phyloP scores from a whole-genome alignment of 1,140 invertebrate genomes.

The Drosophila suzukii region DNA sequence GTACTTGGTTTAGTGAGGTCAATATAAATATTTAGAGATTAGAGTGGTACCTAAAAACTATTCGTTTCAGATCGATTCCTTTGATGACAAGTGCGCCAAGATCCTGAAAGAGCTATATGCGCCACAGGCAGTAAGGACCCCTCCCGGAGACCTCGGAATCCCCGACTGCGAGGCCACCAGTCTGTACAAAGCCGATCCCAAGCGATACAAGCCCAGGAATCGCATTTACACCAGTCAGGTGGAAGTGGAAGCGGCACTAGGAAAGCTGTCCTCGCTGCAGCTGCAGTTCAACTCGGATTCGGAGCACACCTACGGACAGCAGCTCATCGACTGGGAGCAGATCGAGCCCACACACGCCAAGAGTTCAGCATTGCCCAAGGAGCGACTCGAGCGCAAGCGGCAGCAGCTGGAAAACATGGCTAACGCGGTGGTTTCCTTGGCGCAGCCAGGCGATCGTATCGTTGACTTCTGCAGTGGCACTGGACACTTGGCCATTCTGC shows the following conservation, averaged over 20 bases:
- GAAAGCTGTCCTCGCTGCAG: slow-evolving; percentile 75
- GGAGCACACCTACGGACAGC: slow-evolving; percentile 48
- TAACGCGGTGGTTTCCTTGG: slow-evolving; percentile 90
- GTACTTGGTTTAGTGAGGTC: slow-evolving; percentile 87
- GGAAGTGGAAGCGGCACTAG: slow-evolving; percentile 89
- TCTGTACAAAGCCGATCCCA: slow-evolving; percentile 92
- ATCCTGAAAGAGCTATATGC: slow-evolving; percentile 66
- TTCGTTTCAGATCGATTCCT: slow-evolving; percentile 62
- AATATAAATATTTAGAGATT: neutral
- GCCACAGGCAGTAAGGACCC: slow-evolving; percentile 9
- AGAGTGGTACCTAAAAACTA: neutral
- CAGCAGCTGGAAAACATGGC: slow-evolving; percentile 95
- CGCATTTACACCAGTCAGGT: slow-evolving; percentile 90
- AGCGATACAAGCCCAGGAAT: slow-evolving; percentile 90
- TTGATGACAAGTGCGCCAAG: slow-evolving; percentile 50
- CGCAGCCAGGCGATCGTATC: slow-evolving; percentile 87
- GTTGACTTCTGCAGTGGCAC: slow-evolving; percentile 98
- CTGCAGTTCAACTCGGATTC: slow-evolving; percentile 61
- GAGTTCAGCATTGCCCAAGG: slow-evolving; percentile 91
- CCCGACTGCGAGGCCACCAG: slow-evolving; percentile 83
- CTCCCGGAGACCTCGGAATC: slow-evolving; percentile 44
- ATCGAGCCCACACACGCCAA: slow-evolving; percentile 77
- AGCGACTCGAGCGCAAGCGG: slow-evolving; percentile 91
- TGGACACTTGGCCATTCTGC: slow-evolving; percentile 95
- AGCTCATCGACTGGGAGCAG: slow-evolving; percentile 71